A percentile compares a stretch with the other conserved stretches of the same genome.
Evolutionary conservation across 2,797 vertebrate genomes (phyloP).

Genomic region (Ataeniobius toweri): DNA sequence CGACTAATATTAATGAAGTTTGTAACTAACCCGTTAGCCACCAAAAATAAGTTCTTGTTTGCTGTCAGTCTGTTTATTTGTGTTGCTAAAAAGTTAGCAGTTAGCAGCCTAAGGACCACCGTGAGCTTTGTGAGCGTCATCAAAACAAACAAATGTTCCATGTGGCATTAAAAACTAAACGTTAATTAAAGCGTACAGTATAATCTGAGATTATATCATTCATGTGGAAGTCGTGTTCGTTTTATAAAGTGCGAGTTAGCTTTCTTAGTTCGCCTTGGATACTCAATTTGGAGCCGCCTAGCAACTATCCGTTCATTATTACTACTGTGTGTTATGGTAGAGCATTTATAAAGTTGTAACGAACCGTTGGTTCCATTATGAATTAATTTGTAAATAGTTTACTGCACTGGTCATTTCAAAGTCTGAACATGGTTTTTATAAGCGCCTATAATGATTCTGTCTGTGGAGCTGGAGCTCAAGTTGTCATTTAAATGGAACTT

Average conservation of each 20-base stretch:
- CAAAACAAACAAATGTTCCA: neutral
- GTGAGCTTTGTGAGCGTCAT: conserved; percentile 1
- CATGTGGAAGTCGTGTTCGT: neutral
- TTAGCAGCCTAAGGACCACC: conserved; percentile 16
- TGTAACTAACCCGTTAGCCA: conserved; percentile 6
- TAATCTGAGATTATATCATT: neutral
- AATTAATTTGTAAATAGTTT: neutral
- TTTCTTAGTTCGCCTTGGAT: neutral
- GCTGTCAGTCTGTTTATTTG: conserved; percentile 43
- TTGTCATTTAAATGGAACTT: neutral
- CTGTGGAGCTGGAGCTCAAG: neutral
- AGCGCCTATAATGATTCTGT: too few relatives aligned
- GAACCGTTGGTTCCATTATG: neutral
- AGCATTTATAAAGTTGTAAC: neutral
- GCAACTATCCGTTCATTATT: neutral
- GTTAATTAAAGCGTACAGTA: neutral
- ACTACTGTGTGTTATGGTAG: neutral
- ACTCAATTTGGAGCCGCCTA: neutral
- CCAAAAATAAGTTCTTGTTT: conserved; percentile 24
- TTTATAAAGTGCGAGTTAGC: neutral
- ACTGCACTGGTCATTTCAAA: neutral
- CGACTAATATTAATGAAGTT: neutral
- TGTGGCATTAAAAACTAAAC: neutral
- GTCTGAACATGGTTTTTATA: neutral
- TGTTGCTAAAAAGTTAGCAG: conserved; percentile 50